Percentiles rank a stretch among this genome's conserved stretches.
Conservation (phyloP, 2,797 vertebrate species). For the Hypotaenidia okinawae region DNA sequence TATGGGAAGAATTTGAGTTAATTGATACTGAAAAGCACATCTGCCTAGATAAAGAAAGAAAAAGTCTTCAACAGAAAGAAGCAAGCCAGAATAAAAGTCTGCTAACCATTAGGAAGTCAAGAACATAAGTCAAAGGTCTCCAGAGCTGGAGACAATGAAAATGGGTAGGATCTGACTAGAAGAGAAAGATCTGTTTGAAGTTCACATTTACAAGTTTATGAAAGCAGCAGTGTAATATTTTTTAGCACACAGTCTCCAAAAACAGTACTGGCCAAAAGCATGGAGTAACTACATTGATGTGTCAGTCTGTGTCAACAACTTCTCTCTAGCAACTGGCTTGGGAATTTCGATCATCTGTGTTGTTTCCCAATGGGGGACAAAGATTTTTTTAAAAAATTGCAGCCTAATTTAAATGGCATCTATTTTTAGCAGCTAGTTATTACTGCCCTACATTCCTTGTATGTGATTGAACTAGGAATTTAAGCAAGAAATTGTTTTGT, state of each 20-base stretch:
- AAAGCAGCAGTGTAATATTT: neutral
- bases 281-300: accelerated
- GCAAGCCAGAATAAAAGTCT: neutral
- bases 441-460: neutral
- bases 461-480: neutral
- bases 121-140: neutral
- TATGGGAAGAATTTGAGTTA: neutral
- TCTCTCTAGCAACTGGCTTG: neutral
- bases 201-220: neutral
- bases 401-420: neutral
- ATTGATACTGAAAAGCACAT: neutral
- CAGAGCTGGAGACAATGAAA: neutral
- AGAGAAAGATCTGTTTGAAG: neutral
- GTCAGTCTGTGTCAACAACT: neutral
- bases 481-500: neutral
- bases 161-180: neutral
- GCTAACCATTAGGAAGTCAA: neutral
- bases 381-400: neutral
- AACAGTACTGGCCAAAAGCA: neutral
- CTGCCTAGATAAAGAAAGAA: neutral
- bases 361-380: neutral
- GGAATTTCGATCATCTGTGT: neutral
- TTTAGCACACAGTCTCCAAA: neutral
- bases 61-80: neutral
- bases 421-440: neutral